These are phyloP conservation scores for Limnodromus scolopaceus DNA, from an alignment of 2,797 vertebrate genomes.

Conservation along the genomic window DNA sequence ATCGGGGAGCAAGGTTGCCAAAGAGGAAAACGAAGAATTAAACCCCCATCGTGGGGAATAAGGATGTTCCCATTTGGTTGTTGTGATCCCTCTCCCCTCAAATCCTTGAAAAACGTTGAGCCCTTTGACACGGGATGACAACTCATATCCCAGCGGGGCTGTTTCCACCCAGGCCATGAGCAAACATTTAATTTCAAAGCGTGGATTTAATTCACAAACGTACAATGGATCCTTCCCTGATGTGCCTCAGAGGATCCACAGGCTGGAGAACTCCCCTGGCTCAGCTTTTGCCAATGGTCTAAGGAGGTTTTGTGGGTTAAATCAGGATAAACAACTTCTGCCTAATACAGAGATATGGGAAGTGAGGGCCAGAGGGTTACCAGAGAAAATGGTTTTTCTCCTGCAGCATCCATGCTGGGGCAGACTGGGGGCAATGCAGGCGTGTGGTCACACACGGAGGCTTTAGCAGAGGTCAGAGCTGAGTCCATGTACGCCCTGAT, in stretches of 20 bases:
- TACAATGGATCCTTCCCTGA: neutral
- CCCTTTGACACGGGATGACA: neutral
- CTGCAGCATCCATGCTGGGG: neutral
- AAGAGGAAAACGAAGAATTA: neutral
- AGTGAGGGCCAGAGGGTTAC: neutral
- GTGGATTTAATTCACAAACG: neutral
- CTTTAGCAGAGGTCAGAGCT: neutral
- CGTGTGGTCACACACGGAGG: neutral
- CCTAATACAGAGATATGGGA: fast-evolving
- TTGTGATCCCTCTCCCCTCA: neutral
- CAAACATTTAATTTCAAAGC: neutral
- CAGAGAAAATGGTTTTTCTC: neutral
- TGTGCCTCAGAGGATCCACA: neutral
- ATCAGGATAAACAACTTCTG: neutral
- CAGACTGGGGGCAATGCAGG: neutral
- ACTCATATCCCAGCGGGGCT: fast-evolving
- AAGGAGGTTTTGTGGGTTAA: neutral
- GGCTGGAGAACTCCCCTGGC: neutral
- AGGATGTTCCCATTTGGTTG: neutral
- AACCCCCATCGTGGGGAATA: neutral
- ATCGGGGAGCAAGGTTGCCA: neutral
- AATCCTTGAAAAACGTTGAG: neutral
- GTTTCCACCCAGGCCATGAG: neutral
- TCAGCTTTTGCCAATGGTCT: neutral
- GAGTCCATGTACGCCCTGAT: neutral